Conservation (phyloP, 2,113 vertebrate genomes). For the Oreotrochilus melanogaster region DNA sequence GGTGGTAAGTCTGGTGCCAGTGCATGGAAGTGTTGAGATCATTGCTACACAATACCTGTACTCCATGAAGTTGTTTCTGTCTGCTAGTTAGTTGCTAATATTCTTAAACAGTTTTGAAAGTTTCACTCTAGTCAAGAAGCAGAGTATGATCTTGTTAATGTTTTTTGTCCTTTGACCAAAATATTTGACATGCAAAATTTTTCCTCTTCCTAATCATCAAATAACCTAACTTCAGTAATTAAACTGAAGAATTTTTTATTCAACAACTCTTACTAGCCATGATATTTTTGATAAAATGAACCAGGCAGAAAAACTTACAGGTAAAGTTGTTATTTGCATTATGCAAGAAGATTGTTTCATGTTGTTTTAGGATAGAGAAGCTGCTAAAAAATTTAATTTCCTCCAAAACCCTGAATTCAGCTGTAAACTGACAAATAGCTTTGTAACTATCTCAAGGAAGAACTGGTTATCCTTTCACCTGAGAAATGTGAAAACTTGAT, state of each 20-base stretch:
- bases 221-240: not conserved
- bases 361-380: not conserved
- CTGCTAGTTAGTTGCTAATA: not conserved
- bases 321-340: not conserved
- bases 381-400: not conserved
- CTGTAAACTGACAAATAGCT: not conserved
- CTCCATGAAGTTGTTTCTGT: not conserved
- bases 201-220: not conserved
- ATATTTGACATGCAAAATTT: not conserved
- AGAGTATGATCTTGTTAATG: not conserved
- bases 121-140: not conserved
- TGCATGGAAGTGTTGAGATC: not conserved
- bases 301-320: not conserved
- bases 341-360: fast-evolving
- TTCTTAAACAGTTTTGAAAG: not conserved
- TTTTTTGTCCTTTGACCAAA: not conserved
- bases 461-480: not conserved
- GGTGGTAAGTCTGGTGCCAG: not conserved
- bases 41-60: not conserved
- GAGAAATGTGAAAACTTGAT: not conserved
- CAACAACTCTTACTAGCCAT: not conserved
- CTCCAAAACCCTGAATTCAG: not conserved
- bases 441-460: not conserved
- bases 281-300: not conserved
- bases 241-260: not conserved